Evolutionary conservation across 2,113 vertebrate genomes (phyloP).

Genomic region (Chaenocephalus aceratus): DNA sequence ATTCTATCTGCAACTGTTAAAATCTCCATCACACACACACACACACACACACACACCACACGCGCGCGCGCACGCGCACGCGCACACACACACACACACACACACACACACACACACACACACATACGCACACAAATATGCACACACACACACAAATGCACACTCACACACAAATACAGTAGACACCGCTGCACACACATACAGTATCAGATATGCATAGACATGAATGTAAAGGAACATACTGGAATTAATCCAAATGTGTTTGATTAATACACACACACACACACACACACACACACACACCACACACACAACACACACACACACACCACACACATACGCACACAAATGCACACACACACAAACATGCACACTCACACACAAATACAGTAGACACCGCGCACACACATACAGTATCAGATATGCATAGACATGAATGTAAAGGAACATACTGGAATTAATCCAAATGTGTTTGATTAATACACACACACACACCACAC

Average conservation of each 20-base stretch:
- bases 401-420: conserved; percentile 6
- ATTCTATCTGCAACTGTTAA: conserved; percentile 83
- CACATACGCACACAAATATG: conserved; percentile 1
- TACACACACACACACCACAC: conserved; percentile 12
- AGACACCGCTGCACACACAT: neutral
- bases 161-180: conserved; percentile 16
- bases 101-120: conserved; percentile 8
- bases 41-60: no score
- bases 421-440: conserved; percentile 40
- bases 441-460: conserved; percentile 43
- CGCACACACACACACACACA: no score
- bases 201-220: conserved; percentile 26
- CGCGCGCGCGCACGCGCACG: rapidly evolving
- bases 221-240: conserved; percentile 38
- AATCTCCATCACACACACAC: conserved; percentile 58
- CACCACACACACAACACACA: conserved; percentile 40
- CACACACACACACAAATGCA: conserved; percentile 20
- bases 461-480: conserved; percentile 60
- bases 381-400: conserved; percentile 9
- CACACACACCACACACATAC: conserved; percentile 22
- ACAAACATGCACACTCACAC: neutral
- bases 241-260: conserved; percentile 57
- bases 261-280: conserved; percentile 46
- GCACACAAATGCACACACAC: conserved; percentile 23
- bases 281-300: conserved; percentile 18